Base-by-base conservation (phyloP, 2,113 vertebrate species). In the Circaetus cinerascens region DNA sequence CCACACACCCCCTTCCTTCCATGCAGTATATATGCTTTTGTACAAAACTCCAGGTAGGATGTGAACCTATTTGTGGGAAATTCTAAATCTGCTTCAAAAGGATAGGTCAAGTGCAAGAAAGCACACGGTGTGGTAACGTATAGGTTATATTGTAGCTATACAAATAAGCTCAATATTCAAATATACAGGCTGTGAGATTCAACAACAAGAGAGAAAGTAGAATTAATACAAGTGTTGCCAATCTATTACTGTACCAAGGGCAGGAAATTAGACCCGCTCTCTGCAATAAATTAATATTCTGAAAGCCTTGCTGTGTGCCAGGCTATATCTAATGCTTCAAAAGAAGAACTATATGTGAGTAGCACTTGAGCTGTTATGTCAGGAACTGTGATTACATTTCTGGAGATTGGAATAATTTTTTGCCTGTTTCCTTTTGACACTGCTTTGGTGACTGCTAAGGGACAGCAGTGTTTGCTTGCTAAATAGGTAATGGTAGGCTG, bases 41-140 rank as follows among this genome's bases (percentile, higher is more conserved):
- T 22, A 19, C 13, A 43, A 32, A 41, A 17, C 18, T 72, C 40
- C 45, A 38, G 19, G 41, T 16, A 51, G 72, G 43, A 30, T 3
- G 1, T 15, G 13, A 80, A 62, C 8, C 5, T 72, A 2, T 19
- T 38, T 18, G 9, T n/a, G 57, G 62, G 53, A 55, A 64, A 53
- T 73, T 64, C 40, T 59, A 26, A 19, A 56, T 53, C 7, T n/a
- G 8, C 63, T 77, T 45, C 36, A 38, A 62, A 71, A 32, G 29
- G 48, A 7, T 29, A 21, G 36, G 36, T 36, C 26, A 34, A 57
- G 41, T 1, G 6, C 41, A 46, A 46, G 86, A 76, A 48, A 11
- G 23, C 48, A 15, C 10, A 5, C 2, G 4, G 27, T 7, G 17
- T 40, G 27, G 18, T 86, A 50, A 55, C 0, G 1, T 0, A 7